Conservation (phyloP, 2,888 invertebrate genomes). For the Athalia circularis region DNA sequence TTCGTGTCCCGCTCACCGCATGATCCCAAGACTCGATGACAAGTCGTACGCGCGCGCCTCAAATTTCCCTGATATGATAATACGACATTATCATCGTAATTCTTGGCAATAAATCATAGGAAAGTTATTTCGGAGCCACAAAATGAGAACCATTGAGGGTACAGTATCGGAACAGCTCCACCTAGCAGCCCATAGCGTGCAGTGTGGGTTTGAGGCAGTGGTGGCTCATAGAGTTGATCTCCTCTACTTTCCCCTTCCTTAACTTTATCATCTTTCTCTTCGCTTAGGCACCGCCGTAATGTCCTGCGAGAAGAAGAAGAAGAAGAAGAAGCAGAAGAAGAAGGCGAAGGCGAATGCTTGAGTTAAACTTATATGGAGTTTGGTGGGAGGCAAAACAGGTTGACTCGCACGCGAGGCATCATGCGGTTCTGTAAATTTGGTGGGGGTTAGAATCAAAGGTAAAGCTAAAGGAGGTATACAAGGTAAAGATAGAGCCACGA, state of each 20-base stretch:
- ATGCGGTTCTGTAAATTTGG: constrained; percentile 54
- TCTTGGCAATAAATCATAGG: neutral
- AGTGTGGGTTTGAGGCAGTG: constrained; percentile 73
- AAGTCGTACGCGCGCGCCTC: no score
- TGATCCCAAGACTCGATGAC: no score
- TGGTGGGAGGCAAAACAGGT: constrained; percentile 63
- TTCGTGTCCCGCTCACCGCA: no score
- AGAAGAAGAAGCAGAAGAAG: constrained; percentile 56
- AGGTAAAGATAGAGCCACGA: constrained; percentile 47
- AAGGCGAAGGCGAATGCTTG: constrained; percentile 5
- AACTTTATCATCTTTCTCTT: constrained; percentile 62
- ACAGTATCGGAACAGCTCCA: constrained; percentile 71
- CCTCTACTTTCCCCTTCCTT: constrained; percentile 67
- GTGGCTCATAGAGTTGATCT: constrained; percentile 73
- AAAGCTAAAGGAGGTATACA: constrained; percentile 35
- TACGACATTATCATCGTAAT: no score
- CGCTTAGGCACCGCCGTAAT: constrained; percentile 56
- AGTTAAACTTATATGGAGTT: no score
- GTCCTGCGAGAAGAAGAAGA: constrained; percentile 41
- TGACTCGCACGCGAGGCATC: constrained; percentile 70
- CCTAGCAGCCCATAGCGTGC: constrained; percentile 67
- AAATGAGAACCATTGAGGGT: constrained; percentile 66
- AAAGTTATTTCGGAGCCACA: neutral
- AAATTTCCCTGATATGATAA: no score
- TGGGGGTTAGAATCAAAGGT: neutral